Conservation (phyloP, 1,140 invertebrate species). For the Cepaea nemoralis region DNA sequence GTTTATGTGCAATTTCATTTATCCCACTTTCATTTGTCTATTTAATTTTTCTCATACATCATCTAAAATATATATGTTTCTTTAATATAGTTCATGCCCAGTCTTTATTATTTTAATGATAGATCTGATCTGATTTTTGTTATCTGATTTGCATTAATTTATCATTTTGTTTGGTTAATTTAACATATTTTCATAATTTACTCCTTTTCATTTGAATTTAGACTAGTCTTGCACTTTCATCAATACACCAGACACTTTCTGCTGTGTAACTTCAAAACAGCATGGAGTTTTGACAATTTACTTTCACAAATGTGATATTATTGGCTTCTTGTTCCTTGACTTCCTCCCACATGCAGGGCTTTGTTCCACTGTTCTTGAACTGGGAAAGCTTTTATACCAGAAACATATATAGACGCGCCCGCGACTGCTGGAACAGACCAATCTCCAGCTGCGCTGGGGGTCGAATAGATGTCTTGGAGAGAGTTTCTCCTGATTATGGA, state of each 20-base stretch:
- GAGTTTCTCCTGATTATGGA: slow-evolving; percentile 86
- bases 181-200: no score
- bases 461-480: slow-evolving; percentile 87
- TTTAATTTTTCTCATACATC: background rate
- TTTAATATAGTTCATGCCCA: no score
- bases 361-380: slow-evolving; percentile 40
- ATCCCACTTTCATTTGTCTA: no score
- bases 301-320: slow-evolving; percentile 37
- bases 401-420: slow-evolving; percentile 91
- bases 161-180: no score
- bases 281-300: background rate
- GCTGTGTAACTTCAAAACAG: background rate
- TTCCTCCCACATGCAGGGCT: slow-evolving; percentile 78
- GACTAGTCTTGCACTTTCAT: no score
- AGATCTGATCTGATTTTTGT: no score
- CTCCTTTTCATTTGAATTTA: no score
- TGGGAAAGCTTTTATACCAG: slow-evolving; percentile 95
- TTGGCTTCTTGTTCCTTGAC: slow-evolving; percentile 78
- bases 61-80: no score
- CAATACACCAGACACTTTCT: background rate
- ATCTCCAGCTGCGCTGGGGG: slow-evolving; percentile 92
- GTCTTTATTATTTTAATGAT: no score
- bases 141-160: no score
- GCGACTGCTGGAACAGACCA: slow-evolving; percentile 94
- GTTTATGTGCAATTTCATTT: no score